phyloP scores from a whole-genome alignment of 2,888 invertebrate species.

The Parnassius apollo region DNA sequence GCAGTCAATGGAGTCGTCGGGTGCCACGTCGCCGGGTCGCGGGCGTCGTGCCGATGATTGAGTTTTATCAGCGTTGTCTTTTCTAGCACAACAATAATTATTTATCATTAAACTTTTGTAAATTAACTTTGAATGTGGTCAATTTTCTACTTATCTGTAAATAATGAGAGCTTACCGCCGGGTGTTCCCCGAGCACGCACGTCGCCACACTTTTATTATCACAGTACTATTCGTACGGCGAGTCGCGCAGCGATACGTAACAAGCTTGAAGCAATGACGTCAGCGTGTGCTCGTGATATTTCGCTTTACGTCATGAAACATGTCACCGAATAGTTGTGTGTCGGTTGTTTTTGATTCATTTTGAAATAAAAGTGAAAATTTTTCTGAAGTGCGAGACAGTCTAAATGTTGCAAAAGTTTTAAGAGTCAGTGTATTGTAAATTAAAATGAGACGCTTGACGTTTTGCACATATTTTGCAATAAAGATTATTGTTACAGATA shows the following conservation, averaged over 20 bases:
- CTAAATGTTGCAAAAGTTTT: slow-evolving; percentile 68
- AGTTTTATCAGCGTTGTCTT: slow-evolving; percentile 64
- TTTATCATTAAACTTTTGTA: slow-evolving; percentile 68
- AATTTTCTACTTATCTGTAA: slow-evolving; percentile 80
- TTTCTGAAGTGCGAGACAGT: slow-evolving; percentile 65
- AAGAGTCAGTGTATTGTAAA: slow-evolving; percentile 74
- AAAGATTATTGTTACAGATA: slow-evolving; percentile 70
- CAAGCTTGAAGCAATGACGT: slow-evolving; percentile 70
- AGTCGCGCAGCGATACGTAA: slow-evolving; percentile 47
- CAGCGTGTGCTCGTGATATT: slow-evolving; percentile 70
- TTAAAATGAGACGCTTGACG: slow-evolving; percentile 73
- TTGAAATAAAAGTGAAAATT: slow-evolving; percentile 56
- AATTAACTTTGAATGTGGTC: slow-evolving; percentile 76
- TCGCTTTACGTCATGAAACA: slow-evolving; percentile 67
- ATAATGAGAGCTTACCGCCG: slow-evolving; percentile 77
- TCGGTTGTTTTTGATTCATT: slow-evolving; percentile 71
- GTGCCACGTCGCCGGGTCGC: slow-evolving; percentile 10
- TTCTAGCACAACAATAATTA: slow-evolving; percentile 71
- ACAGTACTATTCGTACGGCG: slow-evolving; percentile 63
- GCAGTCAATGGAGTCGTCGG: not conserved
- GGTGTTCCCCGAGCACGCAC: slow-evolving; percentile 57
- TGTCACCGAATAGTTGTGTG: slow-evolving; percentile 73
- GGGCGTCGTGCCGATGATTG: slow-evolving; percentile 38
- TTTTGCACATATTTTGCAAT: slow-evolving; percentile 80
- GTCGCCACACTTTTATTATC: slow-evolving; percentile 63